These are phyloP conservation scores for mouse (Mus musculus) DNA, from an alignment of 2,113 vertebrate species.

Conservation along the genomic window GRCm39 chr16:87616001-87616500, in stretches of 20 bases:
- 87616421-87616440: fast-evolving
- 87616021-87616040: not conserved
- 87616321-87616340: not conserved
- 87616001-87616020: not conserved
- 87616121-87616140: not conserved
- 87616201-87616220: not conserved
- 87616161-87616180: not conserved
- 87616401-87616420: not conserved
- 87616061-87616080: not conserved
- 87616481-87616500: not conserved
- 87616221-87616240: not conserved
- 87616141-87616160: not conserved
- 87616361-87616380: not conserved
- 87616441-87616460: not conserved
- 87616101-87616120: not conserved
- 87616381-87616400: not conserved
- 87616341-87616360: not conserved
- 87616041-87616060: not conserved
- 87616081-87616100: not conserved
- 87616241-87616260: not conserved
- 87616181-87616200: not conserved
- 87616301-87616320: not conserved
- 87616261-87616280: not conserved
- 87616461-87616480: not conserved
- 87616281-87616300: not conserved